phyloP scores from a whole-genome alignment of 1,140 invertebrate genomes.

The Drosophila gunungcola region DNA sequence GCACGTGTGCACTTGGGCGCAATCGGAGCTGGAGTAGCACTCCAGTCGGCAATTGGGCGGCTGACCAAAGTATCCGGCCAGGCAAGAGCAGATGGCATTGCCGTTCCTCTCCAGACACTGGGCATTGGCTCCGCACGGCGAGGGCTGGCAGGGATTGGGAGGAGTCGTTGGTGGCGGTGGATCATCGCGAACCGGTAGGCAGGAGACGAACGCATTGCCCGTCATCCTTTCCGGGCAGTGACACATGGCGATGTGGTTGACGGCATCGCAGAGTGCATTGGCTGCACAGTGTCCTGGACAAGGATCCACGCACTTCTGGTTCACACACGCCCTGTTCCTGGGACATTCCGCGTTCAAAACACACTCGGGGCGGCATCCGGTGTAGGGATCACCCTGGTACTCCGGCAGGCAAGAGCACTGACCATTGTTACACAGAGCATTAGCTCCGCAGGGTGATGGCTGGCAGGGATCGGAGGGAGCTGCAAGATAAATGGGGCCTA shows the following conservation, averaged over 20 bases:
- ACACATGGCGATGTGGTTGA: slow-evolving; percentile 92
- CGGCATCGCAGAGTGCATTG: slow-evolving; percentile 90
- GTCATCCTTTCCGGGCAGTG: slow-evolving; percentile 90
- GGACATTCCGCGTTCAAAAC: slow-evolving; percentile 91
- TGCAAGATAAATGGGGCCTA: slow-evolving; percentile 81
- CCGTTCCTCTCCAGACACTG: slow-evolving; percentile 89
- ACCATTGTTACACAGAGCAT: slow-evolving; percentile 91
- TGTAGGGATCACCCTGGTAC: slow-evolving; percentile 91
- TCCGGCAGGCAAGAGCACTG: slow-evolving; percentile 90
- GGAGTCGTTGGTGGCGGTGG: slow-evolving; percentile 16
- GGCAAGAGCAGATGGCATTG: slow-evolving; percentile 91
- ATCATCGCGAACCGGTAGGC: slow-evolving; percentile 72
- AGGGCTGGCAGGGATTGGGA: slow-evolving; percentile 88
- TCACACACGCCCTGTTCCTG: slow-evolving; percentile 90
- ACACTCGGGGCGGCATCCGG: slow-evolving; percentile 91
- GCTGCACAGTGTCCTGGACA: slow-evolving; percentile 91
- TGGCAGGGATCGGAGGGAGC: slow-evolving; percentile 86
- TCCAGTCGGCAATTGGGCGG: slow-evolving; percentile 91
- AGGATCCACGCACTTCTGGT: slow-evolving; percentile 93
- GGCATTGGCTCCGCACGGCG: slow-evolving; percentile 92
- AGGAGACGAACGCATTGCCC: slow-evolving; percentile 88
- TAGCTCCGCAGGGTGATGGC: slow-evolving; percentile 90
- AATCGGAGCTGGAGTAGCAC: slow-evolving; percentile 91
- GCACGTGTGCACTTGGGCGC: slow-evolving; percentile 89
- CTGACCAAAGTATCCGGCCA: slow-evolving; percentile 89